Conservation (phyloP, 2,797 vertebrate genomes). For the Pampus argenteus region DNA sequence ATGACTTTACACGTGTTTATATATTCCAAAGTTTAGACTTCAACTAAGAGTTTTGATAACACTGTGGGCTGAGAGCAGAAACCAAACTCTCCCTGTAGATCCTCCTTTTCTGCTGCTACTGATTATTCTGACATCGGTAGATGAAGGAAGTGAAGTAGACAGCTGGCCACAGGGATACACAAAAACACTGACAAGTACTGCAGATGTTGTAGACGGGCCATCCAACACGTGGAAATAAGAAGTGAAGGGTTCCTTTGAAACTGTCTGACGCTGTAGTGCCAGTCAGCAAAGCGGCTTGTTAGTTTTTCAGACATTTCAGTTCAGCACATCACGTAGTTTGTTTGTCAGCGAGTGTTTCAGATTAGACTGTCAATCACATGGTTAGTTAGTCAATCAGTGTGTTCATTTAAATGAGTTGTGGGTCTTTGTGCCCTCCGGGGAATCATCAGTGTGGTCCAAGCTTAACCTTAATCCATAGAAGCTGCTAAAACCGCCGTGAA, state of each 20-base stretch:
- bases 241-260: slow-evolving; percentile 15
- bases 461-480: slow-evolving; percentile 52
- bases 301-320: slow-evolving; percentile 18
- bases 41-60: slow-evolving; percentile 23
- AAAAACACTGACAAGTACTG: slow-evolving; percentile 17
- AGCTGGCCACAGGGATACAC: slow-evolving; percentile 33
- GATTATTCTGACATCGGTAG: slow-evolving; percentile 48
- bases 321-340: slow-evolving; percentile 2
- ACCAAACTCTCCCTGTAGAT: slow-evolving; percentile 45
- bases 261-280: not conserved
- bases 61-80: slow-evolving; percentile 20
- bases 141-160: slow-evolving; percentile 29
- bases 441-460: slow-evolving; percentile 21
- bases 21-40: slow-evolving; percentile 32
- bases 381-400: slow-evolving; percentile 17
- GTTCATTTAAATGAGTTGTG: slow-evolving; percentile 25
- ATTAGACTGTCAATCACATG: slow-evolving; percentile 33
- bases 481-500: slow-evolving; percentile 38
- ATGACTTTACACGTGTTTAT: too few relatives aligned
- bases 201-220: slow-evolving; percentile 34
- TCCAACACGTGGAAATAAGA: slow-evolving; percentile 27
- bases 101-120: slow-evolving; percentile 22
- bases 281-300: slow-evolving; percentile 35
- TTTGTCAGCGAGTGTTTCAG: slow-evolving; percentile 8
- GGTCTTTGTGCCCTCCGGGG: slow-evolving; percentile 19